Evolutionary conservation across 1,140 invertebrate genomes (phyloP).

Genomic region (Dendroctonus ponderosae): DNA sequence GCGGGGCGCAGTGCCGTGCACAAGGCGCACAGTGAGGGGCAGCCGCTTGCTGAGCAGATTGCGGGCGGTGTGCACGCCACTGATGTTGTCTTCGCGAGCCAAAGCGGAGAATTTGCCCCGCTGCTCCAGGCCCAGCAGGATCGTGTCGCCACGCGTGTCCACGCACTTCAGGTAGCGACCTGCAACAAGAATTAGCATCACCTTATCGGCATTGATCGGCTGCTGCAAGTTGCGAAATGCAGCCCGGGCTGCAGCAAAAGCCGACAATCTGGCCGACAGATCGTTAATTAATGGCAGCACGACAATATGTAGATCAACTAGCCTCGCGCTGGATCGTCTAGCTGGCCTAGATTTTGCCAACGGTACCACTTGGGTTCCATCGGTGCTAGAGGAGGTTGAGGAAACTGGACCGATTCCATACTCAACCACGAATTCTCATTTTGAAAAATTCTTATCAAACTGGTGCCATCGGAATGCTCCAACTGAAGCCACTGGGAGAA

Average conservation of each 20-base stretch:
- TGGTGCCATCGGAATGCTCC: no score
- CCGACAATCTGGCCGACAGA: no score
- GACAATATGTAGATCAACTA: constrained; percentile 5
- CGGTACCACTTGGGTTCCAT: no score
- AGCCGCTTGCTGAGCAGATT: constrained; percentile 84
- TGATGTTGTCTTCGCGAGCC: constrained; percentile 88
- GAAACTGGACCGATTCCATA: no score
- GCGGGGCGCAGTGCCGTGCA: constrained; percentile 80
- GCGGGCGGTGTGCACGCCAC: constrained; percentile 84
- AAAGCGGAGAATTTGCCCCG: constrained; percentile 87
- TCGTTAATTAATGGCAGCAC: constrained; percentile 2
- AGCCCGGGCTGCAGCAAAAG: no score
- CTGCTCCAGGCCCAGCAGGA: constrained; percentile 81
- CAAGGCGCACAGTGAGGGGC: constrained; percentile 85
- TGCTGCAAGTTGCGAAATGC: no score
- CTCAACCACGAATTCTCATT: no score
- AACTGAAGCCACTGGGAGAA: no score
- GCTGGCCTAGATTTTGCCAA: not conserved
- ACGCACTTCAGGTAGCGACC: constrained; percentile 80
- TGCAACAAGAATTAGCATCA: no score
- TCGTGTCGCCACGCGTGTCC: constrained; percentile 78
- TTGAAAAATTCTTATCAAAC: no score
- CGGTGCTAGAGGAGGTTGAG: no score
- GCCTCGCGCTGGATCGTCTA: constrained; percentile 1
- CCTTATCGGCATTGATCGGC: no score